A percentile compares a stretch with the other conserved stretches of the same genome.
These are phyloP conservation scores for Dicaeum eximium DNA, from an alignment of 2,113 vertebrate species.

Conservation along the genomic window DNA sequence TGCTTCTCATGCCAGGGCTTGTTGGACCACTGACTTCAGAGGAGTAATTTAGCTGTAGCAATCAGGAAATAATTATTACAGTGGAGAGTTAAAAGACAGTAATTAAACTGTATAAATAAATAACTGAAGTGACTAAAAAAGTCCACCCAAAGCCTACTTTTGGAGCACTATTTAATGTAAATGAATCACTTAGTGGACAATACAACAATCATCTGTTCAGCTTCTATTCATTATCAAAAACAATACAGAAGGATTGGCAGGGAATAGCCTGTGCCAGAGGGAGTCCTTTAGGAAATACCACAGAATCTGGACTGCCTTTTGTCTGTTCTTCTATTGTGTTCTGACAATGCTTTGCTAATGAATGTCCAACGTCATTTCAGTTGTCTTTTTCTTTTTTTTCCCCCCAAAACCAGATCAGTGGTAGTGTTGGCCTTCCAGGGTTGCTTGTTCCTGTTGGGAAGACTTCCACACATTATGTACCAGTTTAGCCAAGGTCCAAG, in stretches of 20 bases:
- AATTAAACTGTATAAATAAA: conserved; percentile 55
- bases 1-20: not conserved
- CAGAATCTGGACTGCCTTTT: conserved; percentile 45
- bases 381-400: not conserved
- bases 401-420: not conserved
- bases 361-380: not conserved
- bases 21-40: not conserved
- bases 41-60: conserved; percentile 31
- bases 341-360: conserved; percentile 53
- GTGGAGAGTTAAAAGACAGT: conserved; percentile 17
- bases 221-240: conserved; percentile 65
- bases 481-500: not conserved
- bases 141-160: conserved; percentile 39
- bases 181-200: conserved; percentile 65
- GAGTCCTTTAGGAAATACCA: conserved; percentile 65
- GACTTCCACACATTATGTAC: not conserved
- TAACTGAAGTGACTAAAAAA: conserved; percentile 33
- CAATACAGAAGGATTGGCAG: conserved; percentile 56
- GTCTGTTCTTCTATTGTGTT: conserved; percentile 54
- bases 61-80: conserved; percentile 49
- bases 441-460: not conserved
- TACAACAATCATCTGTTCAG: conserved; percentile 63
- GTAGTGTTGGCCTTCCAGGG: not conserved
- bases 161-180: conserved; percentile 56
- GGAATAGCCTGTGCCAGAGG: conserved; percentile 40